These are phyloP conservation scores for Petrosia ficiformis DNA, from an alignment of 37 sponge, comb jelly and placozoan species.

Conservation along the genomic window DNA sequence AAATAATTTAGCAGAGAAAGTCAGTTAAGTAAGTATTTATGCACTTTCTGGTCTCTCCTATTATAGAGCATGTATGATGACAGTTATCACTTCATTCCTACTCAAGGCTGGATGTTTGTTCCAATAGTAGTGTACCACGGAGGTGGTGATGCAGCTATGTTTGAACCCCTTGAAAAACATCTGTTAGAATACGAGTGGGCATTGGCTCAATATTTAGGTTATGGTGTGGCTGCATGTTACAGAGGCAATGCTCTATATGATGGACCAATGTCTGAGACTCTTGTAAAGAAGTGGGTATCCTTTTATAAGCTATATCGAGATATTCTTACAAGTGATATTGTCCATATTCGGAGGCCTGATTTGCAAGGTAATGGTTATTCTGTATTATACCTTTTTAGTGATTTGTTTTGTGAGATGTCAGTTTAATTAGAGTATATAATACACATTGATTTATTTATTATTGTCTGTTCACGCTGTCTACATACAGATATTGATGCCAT, in stretches of 20 bases:
- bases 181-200: constrained; percentile 63
- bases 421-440: neutral
- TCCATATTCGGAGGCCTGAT: constrained; percentile 64
- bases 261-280: neutral
- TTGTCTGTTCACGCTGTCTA: neutral
- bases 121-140: constrained; percentile 59
- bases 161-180: constrained; percentile 46
- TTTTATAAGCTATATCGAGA: constrained; percentile 63
- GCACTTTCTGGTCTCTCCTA: neutral
- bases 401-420: neutral
- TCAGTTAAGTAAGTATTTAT: no score
- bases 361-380: constrained; percentile 55
- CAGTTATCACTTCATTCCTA: constrained; percentile 67
- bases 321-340: constrained; percentile 68
- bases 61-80: constrained; percentile 54
- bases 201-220: constrained; percentile 60
- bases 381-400: neutral
- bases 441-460: neutral
- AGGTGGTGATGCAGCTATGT: constrained; percentile 46
- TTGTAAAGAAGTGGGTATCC: constrained; percentile 58
- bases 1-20: no score
- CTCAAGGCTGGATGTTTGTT: constrained; percentile 70
- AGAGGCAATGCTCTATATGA: constrained; percentile 48
- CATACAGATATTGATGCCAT: constrained; percentile 41
- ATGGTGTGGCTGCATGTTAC: constrained; percentile 65